Base-by-base conservation (phyloP, 1,140 invertebrate genomes). In the Harlomillsia oculata region DNA sequence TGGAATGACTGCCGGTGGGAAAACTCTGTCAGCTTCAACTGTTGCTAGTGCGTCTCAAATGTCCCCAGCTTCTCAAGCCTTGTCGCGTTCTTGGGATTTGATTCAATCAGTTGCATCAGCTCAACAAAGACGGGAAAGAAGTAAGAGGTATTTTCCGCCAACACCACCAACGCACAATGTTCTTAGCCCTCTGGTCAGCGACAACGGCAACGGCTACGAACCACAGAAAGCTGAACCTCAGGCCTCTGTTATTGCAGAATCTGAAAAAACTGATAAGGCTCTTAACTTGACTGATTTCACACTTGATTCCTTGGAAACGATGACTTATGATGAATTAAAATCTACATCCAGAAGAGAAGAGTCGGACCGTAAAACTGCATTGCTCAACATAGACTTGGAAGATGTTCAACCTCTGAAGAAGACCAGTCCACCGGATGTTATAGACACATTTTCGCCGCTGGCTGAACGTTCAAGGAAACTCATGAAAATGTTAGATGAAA, bases 1-100 rank as follows among this genome's bases (percentile, higher is more conserved):
- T 23, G 16, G 20, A 30, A 16, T 18, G 39, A 9, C 48, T 28
- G n/a, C 46, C 9, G 2, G 20, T 25, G 48, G 48, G 34, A 18
- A 32, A 9, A 18, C 45, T 13, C 20, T n/a, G 30, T 48, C 45
- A 32, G 28, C 30, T 21, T n/a, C n/a, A n/a, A n/a, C n/a, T n/a
- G n/a, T n/a, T n/a, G n/a, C 8, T 13, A 4, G 3, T 36, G 39
- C 25, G 8, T 8, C 49, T 21, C 30, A 36, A 20, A 16, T 39
- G 13, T 34, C 60, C 11, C 54, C 60, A 9, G 48, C 60, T 18
- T 50, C 44, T 4, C n/a, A n/a, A n/a, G n/a, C n/a, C n/a, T 11
- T 58, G 21, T 54, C 61, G 16, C 43, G 53, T 2, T 59, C 63
- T 5, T 62, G 59, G 63, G 63, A 65, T 43, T 23, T 65, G 0